A percentile compares a stretch with the other conserved stretches of the same genome.
These are phyloP conservation scores for Bettongia penicillata DNA, from an alignment of 2,113 vertebrate genomes.

Conservation along the genomic window DNA sequence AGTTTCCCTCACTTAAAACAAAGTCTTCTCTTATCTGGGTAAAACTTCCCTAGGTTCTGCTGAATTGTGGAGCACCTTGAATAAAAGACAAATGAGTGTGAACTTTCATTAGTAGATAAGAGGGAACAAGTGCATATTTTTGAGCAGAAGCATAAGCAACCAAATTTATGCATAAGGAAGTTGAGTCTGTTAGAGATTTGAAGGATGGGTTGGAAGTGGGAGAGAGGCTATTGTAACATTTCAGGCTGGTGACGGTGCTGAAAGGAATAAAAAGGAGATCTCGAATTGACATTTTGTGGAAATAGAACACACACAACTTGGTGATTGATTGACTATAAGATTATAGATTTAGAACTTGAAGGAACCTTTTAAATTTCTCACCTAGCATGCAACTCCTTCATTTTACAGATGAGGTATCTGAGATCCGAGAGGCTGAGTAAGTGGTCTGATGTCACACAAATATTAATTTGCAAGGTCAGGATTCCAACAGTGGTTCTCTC, in stretches of 20 bases:
- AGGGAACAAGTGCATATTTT: not conserved
- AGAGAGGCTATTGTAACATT: not conserved
- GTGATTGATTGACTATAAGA: not conserved
- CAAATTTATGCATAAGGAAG: not conserved
- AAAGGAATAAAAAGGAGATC: not conserved
- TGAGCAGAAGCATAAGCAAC: not conserved
- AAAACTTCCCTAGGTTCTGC: not conserved
- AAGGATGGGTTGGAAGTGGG: not conserved
- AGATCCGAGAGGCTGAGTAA: not conserved
- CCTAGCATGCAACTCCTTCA: not conserved
- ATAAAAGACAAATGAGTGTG: not conserved
- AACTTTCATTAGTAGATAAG: not conserved
- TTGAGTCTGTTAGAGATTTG: not conserved
- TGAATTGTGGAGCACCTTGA: not conserved
- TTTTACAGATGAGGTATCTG: constrained; percentile 10
- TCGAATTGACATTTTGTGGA: not conserved
- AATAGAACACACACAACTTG: not conserved
- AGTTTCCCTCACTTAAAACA: not conserved
- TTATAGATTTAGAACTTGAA: constrained; percentile 28
- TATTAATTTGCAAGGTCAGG: not conserved
- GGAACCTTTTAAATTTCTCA: not conserved
- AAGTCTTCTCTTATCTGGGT: not conserved
- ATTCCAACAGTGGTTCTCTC: not conserved
- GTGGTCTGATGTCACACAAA: not conserved
- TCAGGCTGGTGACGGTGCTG: not conserved